Percentiles rank a stretch among this genome's conserved stretches.
These are phyloP conservation scores for Trisateles emortualis DNA, from an alignment of 2,888 invertebrate genomes.

Conservation along the genomic window DNA sequence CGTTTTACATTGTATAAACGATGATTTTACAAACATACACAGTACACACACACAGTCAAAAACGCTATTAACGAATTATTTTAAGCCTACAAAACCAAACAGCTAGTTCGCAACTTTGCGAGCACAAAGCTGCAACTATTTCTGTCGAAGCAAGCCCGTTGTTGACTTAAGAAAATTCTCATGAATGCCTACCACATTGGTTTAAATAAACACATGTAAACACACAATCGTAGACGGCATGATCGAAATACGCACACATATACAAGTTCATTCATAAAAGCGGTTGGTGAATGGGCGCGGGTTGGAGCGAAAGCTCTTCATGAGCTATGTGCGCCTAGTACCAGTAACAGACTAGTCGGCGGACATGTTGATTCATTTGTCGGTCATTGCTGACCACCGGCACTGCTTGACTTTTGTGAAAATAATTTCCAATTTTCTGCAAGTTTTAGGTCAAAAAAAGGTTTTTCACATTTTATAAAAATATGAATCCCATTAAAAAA, in stretches of 20 bases:
- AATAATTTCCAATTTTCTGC: too few species aligned
- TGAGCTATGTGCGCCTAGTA: conserved; percentile 77
- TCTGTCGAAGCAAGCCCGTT: conserved; percentile 75
- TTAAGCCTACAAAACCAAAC: conserved; percentile 37
- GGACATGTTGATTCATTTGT: conserved; percentile 77
- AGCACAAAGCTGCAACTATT: conserved; percentile 80
- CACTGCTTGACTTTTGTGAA: too few species aligned
- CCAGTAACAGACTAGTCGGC: conserved; percentile 69
- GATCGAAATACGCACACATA: conserved; percentile 62
- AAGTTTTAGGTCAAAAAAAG: too few species aligned
- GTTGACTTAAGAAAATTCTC: conserved; percentile 85
- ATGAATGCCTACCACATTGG: conserved; percentile 82
- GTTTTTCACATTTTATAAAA: too few species aligned
- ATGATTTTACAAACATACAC: background rate
- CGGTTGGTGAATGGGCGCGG: conserved; percentile 64
- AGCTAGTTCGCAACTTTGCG: conserved; percentile 67
- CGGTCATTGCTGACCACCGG: conserved; percentile 40
- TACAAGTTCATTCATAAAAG: conserved; percentile 67
- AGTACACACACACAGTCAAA: background rate
- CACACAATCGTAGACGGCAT: conserved; percentile 52
- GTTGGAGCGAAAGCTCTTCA: conserved; percentile 69
- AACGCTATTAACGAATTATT: conserved; percentile 23
- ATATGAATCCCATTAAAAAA: too few species aligned
- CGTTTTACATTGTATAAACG: background rate
- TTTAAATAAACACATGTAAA: conserved; percentile 80